Evolutionary conservation across 2,797 vertebrate genomes (phyloP), one percentile per base, ranked within the genome.

Genomic region (Orientallactaga sibirica): DNA sequence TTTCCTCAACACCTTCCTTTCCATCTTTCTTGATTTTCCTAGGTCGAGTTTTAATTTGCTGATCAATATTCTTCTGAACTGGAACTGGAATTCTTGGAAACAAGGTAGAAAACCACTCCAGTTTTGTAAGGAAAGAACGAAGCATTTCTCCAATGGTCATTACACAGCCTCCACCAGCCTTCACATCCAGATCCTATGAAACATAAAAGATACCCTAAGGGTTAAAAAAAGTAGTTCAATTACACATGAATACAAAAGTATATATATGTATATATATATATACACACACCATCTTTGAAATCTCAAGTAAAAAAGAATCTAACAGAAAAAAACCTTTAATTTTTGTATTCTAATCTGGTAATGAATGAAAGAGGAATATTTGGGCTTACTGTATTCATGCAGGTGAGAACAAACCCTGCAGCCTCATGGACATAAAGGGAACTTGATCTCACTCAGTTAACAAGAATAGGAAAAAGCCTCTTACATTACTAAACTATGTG

Each of bases 141-240:
- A 99, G 98, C 99, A 99, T 99, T 97, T 99, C 99, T 90, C 99
- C 99, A 5, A 99, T 96, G 64, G 99, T 99, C 99, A 99, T 99
- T 66, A 99, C 98, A 5, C 99, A 99, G 84, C 99, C 99, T 0
- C 99, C 99, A 27, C 99, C 99, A 25, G 99, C 99, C 97, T 99
- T 99, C 97, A 99, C 99, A 73, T 99, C 99, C 73, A 99, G 98
- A 97, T 99, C 99, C 99, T 99, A 98, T n/a, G 98, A 98, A 96
- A 98, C 95, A 98, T 97, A 98, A 96, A 96, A 97, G 97, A 98
- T 52, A 97, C 68, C 97, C 97, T 98, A 96, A 96, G 92, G 96
- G 98, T 98, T 98, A 98, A 98, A 97, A 96, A 78, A 14, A 68
- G 41, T 20, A 88, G 7, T 2, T 91, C 91, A 27, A 27, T 86